Evolutionary conservation across 2,113 vertebrate species (phyloP).

Genomic region (Oncorhynchus kisutch): DNA sequence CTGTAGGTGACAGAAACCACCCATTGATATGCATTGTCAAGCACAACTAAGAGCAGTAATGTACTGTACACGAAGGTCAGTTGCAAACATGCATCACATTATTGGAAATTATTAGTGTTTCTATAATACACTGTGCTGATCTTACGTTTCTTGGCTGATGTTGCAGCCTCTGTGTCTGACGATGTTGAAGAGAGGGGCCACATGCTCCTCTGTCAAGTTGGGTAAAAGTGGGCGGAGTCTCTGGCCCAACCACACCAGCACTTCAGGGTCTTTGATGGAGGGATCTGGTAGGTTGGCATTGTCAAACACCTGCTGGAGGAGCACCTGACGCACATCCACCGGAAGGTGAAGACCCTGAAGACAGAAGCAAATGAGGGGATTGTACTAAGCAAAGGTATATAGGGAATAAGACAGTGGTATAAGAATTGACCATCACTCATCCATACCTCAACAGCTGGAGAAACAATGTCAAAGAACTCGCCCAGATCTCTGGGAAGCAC

Average conservation of each 20-base stretch:
- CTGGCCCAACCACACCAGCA: conserved; percentile 8
- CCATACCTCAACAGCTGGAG: conserved; percentile 14
- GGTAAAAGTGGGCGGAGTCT: conserved; percentile 33
- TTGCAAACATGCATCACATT: not conserved
- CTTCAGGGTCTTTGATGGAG: conserved; percentile 11
- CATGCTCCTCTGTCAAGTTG: conserved; percentile 20
- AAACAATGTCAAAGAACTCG: conserved; percentile 28
- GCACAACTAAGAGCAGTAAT: too few relatives aligned
- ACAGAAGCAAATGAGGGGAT: not conserved
- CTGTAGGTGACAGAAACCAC: conserved; percentile 5
- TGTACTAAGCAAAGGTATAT: not conserved
- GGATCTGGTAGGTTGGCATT: conserved; percentile 21
- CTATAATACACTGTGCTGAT: not conserved
- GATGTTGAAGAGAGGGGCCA: conserved; percentile 25
- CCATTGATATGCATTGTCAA: not conserved
- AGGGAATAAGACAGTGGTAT: too few relatives aligned
- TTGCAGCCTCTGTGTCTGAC: conserved; percentile 22
- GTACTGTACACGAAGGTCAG: not conserved
- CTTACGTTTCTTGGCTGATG: conserved; percentile 31
- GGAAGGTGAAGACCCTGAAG: conserved; percentile 12
- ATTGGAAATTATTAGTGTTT: too few relatives aligned
- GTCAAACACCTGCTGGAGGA: conserved; percentile 37
- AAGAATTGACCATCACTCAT: not conserved
- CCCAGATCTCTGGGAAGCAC: conserved; percentile 15
- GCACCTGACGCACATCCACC: conserved; percentile 13